Evolutionary conservation across 2,113 vertebrate species (phyloP), one percentile per base, ranked within the genome.

Genomic region (Nipponia nippon): DNA sequence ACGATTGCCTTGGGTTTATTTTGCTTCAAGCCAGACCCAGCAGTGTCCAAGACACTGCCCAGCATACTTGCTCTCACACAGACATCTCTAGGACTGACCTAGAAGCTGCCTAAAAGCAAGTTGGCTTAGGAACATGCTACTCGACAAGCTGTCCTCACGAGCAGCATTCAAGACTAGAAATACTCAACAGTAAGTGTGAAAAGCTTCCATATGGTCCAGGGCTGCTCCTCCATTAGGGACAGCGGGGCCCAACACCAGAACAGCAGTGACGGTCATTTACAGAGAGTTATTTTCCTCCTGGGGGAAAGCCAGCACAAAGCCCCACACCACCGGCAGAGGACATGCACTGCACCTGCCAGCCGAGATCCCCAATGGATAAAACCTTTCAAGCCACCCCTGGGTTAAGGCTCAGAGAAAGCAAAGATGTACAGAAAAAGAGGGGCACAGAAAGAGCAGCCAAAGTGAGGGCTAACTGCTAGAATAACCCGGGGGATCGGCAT

Each of bases 331-430:
- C 1, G 2, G 15, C 21, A 53, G 13, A 65, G 10, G 22, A 85
- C 62, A 38, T 0, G 2, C 26, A 16, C 32, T 12, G 25, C 8
- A 21, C 19, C 52, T 10, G 13, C 42, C 62, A 47, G 36, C 20
- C 0, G 7, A 82, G 44, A 25, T 46, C 25, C 38, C 23, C 58
- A 11, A 2, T 0, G 1, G 46, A 8, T 20, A 59, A 36, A 82
- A 26, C 15, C 34, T 50, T 62, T 53, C n/a, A 47, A 55, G 34
- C 12, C 38, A 81, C 9, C 20, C 8, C 76, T 36, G 32, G 27
- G 9, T 44, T 67, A 55, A 44, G 40, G 50, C n/a, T 76, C 23
- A 42, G 46, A 30, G 11, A 65, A 18, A 70, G 22, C 1, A 3
- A 72, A 73, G 22, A 42, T 11, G 8, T 7, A 22, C 8, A 22